phyloP scores from a whole-genome alignment of 2,797 vertebrate genomes.

The Simalia tracyae region DNA sequence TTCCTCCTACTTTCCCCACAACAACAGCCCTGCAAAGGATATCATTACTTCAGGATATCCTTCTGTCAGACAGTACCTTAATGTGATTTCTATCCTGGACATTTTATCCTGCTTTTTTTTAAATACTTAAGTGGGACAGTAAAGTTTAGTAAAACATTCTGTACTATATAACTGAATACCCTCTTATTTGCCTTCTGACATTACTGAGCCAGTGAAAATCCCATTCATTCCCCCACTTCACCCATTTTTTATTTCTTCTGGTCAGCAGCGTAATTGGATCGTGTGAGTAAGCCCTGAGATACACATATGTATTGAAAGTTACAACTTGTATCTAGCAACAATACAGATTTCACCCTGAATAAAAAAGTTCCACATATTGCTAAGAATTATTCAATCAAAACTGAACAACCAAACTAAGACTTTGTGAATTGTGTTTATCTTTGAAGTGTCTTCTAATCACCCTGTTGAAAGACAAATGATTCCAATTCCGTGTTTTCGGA shows the following conservation, averaged over 20 bases:
- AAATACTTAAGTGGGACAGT: not conserved
- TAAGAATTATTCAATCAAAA: not conserved
- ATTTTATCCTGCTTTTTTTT: not conserved
- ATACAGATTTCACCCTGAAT: not conserved
- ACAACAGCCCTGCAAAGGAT: no score
- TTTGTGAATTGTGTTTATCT: constrained; percentile 2
- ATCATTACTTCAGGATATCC: not conserved
- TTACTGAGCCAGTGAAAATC: not conserved
- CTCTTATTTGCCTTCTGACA: not conserved
- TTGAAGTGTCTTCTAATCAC: constrained; percentile 10
- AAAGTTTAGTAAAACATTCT: not conserved
- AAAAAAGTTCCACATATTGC: not conserved
- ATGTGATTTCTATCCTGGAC: not conserved
- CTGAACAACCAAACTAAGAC: constrained; percentile 1
- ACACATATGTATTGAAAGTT: not conserved
- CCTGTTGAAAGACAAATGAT: not conserved
- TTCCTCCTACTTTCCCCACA: no score
- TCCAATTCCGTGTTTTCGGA: constrained; percentile 17
- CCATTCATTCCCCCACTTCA: not conserved
- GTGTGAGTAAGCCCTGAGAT: not conserved
- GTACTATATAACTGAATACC: not conserved
- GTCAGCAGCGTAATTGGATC: not conserved
- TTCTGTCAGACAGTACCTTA: not conserved
- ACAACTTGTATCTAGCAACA: not conserved
- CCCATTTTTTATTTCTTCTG: not conserved